Conservation (phyloP, 2,888 invertebrate species). For the Gymnosoma rotundatum region DNA sequence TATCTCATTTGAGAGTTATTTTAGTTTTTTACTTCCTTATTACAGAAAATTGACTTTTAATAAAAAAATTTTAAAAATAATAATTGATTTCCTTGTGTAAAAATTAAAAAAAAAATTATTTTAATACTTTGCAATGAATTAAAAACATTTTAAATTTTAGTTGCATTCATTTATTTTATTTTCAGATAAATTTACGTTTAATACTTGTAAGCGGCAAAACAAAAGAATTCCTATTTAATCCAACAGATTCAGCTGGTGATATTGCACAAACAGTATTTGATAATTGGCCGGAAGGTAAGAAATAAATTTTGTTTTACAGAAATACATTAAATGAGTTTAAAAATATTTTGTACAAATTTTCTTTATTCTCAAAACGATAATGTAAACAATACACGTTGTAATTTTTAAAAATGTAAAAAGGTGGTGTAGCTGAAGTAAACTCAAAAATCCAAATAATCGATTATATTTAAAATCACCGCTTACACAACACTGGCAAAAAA, state of each 20-base stretch:
- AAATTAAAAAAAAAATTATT: not conserved
- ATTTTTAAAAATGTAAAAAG: too few species aligned
- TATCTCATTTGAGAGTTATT: too few species aligned
- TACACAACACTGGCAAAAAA: too few species aligned
- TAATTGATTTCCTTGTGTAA: too few species aligned
- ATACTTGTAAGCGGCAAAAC: conserved; percentile 99
- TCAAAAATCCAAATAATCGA: too few species aligned
- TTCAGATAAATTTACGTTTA: conserved; percentile 97
- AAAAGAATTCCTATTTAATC: conserved; percentile 99
- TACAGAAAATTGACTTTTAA: too few species aligned
- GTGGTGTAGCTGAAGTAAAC: too few species aligned
- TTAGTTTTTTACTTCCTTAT: too few species aligned
- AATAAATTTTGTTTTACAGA: conserved; percentile 1
- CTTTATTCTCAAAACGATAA: not conserved
- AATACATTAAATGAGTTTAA: too few species aligned
- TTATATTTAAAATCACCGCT: too few species aligned
- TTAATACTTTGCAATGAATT: not conserved
- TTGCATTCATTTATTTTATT: conserved; percentile 63
- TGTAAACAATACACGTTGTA: too few species aligned
- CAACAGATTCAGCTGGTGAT: conserved; percentile 98
- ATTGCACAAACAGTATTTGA: conserved; percentile 99
- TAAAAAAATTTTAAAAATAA: too few species aligned
- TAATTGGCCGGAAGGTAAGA: conserved; percentile 98
- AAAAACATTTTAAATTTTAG: conserved; percentile 23
- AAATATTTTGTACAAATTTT: not conserved